Base-by-base conservation (phyloP, 2,888 invertebrate species). In the Odontocolon sp. region DNA sequence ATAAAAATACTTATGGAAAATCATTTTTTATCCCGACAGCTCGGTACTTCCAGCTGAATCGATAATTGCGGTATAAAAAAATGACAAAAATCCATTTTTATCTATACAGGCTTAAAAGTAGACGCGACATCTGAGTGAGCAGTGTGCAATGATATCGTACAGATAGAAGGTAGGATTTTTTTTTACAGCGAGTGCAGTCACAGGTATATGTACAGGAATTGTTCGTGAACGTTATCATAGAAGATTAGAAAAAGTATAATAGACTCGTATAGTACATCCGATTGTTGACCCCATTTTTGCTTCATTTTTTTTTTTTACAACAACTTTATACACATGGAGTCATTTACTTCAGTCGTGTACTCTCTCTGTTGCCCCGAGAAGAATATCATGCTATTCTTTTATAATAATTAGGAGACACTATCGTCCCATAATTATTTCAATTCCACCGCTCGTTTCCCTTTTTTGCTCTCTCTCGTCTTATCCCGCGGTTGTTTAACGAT, bases 201-300 rank as follows among this genome's bases (percentile, higher is more conserved):
- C 57, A 67, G 45, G 26, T 61, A 54, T 47, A 64, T 72, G n/a
- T 57, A 72, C 64, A 59, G 40, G 47, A 33, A 36, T 57, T 28
- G 59, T 63, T 57, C 11, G 47, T 33, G 61, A 38, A 61, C 21
- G 5, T 68, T 50, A 68, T 21, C 33, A 67, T 67, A 76, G 54
- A 76, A 70, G 70, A 67, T 76, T 76, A 71, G 71, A 76, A 76
- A 76, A 71, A 56, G 71, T 75, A 76, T 61, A 59, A 66, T 64
- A 66, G 68, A 57, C 64, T 59, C 45, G 26, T 64, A 70, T 50
- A 42, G 33, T 52, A 70, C 36, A 70, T 54, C 28, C 52, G 50
- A 33, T 64, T 28, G 42, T 36, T 28, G 21, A 52, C 33, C 18
- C 14, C 4, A 31, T n/a, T 6, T 16, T 16, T 42, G 2, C 14